Percentiles rank a stretch among this genome's conserved stretches.
phyloP scores from a whole-genome alignment of 2,797 vertebrate species.

The Acanthurus tractus region DNA sequence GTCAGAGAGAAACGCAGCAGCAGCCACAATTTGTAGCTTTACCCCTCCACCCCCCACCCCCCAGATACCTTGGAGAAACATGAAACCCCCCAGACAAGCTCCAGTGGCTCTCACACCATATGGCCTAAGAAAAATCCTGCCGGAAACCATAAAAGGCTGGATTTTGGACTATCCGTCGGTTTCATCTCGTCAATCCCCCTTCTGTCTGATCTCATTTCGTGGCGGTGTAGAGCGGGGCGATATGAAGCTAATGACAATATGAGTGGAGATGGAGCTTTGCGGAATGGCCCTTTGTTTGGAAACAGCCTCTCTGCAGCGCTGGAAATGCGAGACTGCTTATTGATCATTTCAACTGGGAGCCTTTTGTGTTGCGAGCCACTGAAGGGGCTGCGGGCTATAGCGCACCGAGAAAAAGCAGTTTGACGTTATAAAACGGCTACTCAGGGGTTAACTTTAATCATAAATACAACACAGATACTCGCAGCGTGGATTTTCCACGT shows the following conservation, averaged over 20 bases:
- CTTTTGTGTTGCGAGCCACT: constrained; percentile 79
- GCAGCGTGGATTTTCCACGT: constrained; percentile 46
- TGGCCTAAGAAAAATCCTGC: constrained; percentile 66
- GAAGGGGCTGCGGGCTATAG: constrained; percentile 51
- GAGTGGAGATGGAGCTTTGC: constrained; percentile 65
- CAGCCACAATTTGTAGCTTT: constrained; percentile 56
- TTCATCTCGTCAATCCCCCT: constrained; percentile 58
- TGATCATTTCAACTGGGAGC: constrained; percentile 82
- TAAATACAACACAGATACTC: constrained; percentile 28
- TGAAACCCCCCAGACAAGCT: constrained; percentile 80
- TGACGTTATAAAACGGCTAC: constrained; percentile 14
- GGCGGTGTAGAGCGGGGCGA: constrained; percentile 39
- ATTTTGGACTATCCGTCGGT: constrained; percentile 34
- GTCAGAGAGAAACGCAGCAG: constrained; percentile 51
- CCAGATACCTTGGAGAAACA: constrained; percentile 74
- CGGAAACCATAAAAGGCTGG: constrained; percentile 52
- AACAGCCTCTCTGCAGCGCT: constrained; percentile 79
- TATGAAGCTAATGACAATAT: constrained; percentile 48
- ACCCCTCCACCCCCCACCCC: constrained; percentile 14
- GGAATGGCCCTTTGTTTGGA: constrained; percentile 85
- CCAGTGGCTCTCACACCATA: constrained; percentile 78
- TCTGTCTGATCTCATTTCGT: constrained; percentile 49
- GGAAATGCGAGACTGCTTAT: constrained; percentile 83
- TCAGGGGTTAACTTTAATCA: constrained; percentile 31
- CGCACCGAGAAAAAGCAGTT: constrained; percentile 33